Evolutionary conservation across 2,888 invertebrate genomes (phyloP).

Genomic region (Cataglyphis livida): DNA sequence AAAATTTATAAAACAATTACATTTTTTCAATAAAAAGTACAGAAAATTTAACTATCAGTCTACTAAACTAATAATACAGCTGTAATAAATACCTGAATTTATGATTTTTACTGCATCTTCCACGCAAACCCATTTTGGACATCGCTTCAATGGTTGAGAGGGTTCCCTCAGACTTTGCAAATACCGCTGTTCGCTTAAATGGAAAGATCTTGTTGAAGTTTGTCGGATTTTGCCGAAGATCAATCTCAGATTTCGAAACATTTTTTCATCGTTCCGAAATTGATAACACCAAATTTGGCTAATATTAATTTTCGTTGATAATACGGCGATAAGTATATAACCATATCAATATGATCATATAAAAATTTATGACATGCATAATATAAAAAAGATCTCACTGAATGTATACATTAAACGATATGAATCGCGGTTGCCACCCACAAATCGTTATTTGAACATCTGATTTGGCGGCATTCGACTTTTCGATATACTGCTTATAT

Average conservation of each 20-base stretch:
- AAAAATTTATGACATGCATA: constrained; percentile 71
- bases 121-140: constrained; percentile 82
- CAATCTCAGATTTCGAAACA: constrained; percentile 73
- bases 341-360: too few species aligned
- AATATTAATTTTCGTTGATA: neutral
- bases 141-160: constrained; percentile 78
- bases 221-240: constrained; percentile 59
- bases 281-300: neutral
- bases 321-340: constrained; percentile 33
- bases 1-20: neutral
- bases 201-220: constrained; percentile 64
- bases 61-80: neutral
- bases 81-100: constrained; percentile 77
- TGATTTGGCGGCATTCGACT: constrained; percentile 65
- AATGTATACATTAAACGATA: constrained; percentile 58
- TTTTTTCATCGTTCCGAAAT: constrained; percentile 47
- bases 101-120: constrained; percentile 81
- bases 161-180: constrained; percentile 73
- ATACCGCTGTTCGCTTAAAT: constrained; percentile 60
- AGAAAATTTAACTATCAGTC: neutral
- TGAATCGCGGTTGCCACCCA: constrained; percentile 65
- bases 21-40: neutral
- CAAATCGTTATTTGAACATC: constrained; percentile 67
- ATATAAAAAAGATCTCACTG: constrained; percentile 66
- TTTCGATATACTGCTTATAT: constrained; percentile 44